These are phyloP conservation scores for Lordiphosa collinella DNA, from an alignment of 1,140 invertebrate genomes.

Conservation along the genomic window DNA sequence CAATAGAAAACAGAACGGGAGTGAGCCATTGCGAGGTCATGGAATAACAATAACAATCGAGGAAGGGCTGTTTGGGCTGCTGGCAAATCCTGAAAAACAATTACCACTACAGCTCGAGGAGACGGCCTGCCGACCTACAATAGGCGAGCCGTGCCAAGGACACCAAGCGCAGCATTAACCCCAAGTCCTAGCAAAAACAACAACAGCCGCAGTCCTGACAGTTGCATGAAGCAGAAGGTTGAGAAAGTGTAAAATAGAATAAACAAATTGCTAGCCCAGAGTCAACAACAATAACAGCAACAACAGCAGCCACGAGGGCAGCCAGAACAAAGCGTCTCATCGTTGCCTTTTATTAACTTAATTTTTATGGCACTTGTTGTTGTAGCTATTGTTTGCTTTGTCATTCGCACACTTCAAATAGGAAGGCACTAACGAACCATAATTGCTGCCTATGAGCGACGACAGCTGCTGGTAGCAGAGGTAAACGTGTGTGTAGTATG, in stretches of 20 bases:
- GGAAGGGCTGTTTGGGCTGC: slow-evolving; percentile 7
- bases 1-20: slow-evolving; percentile 61
- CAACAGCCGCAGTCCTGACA: slow-evolving; percentile 9
- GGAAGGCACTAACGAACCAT: slow-evolving; percentile 73
- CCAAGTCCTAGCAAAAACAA: slow-evolving; percentile 36
- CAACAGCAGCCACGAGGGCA: slow-evolving; percentile 21
- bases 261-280: slow-evolving; percentile 37
- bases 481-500: slow-evolving; percentile 19
- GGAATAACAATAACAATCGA: slow-evolving; percentile 33
- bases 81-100: slow-evolving; percentile 57
- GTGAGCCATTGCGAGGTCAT: slow-evolving; percentile 27
- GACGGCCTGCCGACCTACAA: slow-evolving; percentile 43
- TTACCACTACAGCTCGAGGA: slow-evolving; percentile 52
- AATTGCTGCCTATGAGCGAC: slow-evolving; percentile 70
- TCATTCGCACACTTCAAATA: slow-evolving; percentile 69
- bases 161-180: slow-evolving; percentile 63
- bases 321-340: slow-evolving; percentile 64
- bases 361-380: slow-evolving; percentile 77
- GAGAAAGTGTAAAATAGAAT: slow-evolving; percentile 58
- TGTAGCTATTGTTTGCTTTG: slow-evolving; percentile 49
- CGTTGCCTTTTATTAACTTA: slow-evolving; percentile 77
- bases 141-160: slow-evolving; percentile 68
- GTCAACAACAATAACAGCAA: slow-evolving; percentile 33
- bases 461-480: slow-evolving; percentile 17
- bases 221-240: slow-evolving; percentile 22